Evolutionary conservation across 2,797 vertebrate genomes (phyloP).

Genomic region (Steatocranus sp.): DNA sequence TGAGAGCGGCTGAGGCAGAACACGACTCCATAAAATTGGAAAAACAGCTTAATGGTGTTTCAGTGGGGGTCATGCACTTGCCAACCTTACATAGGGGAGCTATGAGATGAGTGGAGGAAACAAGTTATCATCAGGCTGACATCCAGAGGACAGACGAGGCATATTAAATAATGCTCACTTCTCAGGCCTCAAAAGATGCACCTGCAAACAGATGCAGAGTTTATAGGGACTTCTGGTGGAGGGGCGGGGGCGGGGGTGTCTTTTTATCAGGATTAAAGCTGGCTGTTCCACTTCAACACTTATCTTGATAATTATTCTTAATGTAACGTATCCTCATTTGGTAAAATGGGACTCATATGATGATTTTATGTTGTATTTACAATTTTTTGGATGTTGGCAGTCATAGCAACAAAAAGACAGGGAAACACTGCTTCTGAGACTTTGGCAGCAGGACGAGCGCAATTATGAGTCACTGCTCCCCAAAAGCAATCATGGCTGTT

Average conservation of each 20-base stretch:
- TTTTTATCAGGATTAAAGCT: background rate
- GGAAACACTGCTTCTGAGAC: constrained; percentile 31
- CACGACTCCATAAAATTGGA: constrained; percentile 26
- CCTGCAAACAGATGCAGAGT: background rate
- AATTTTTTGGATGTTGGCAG: background rate
- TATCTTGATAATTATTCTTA: background rate
- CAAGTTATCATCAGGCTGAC: background rate
- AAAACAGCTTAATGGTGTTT: constrained; percentile 38
- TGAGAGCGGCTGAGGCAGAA: constrained; percentile 22
- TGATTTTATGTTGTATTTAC: constrained; percentile 11
- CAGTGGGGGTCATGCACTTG: constrained; percentile 26
- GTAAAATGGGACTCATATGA: background rate
- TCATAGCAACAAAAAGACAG: background rate
- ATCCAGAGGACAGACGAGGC: background rate
- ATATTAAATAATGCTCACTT: constrained; percentile 6
- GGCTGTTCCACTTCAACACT: background rate
- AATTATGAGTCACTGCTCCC: constrained; percentile 68
- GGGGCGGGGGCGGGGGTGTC: background rate
- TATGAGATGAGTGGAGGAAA: background rate
- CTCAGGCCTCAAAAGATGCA: background rate
- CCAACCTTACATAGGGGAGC: background rate
- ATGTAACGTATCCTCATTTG: background rate
- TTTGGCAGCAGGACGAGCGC: constrained; percentile 44
- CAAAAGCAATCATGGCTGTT: constrained; percentile 60
- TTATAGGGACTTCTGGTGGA: fast-evolving